Evolutionary conservation across 2,797 vertebrate species (phyloP).

Genomic region (Natrix natrix): DNA sequence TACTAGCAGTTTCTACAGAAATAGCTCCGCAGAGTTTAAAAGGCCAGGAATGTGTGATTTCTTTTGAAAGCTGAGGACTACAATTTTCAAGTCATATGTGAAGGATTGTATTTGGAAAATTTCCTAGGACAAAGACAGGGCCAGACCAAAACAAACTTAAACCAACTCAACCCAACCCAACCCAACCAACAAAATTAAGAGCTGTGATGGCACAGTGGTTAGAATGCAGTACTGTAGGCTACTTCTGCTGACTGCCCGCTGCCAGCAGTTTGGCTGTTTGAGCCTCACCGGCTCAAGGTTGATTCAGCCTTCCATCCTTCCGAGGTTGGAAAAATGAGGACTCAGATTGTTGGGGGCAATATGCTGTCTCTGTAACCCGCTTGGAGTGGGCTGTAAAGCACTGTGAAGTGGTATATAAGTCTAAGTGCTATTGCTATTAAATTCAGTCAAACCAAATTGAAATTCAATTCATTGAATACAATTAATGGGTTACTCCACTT

Average conservation of each 20-base stretch:
- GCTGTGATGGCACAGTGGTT: neutral
- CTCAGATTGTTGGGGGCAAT: neutral
- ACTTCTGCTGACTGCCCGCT: neutral
- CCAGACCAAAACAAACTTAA: neutral
- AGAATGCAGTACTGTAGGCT: neutral
- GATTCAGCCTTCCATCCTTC: neutral
- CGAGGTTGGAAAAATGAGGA: neutral
- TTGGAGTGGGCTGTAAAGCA: no score
- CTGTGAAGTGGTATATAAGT: no score
- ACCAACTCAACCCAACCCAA: no score
- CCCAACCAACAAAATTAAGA: no score
- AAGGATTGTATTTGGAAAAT: neutral
- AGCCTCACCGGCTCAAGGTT: neutral
- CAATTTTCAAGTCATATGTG: neutral
- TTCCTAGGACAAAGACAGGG: neutral
- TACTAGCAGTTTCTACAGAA: neutral
- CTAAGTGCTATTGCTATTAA: neutral
- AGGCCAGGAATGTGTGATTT: neutral
- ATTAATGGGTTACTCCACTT: neutral
- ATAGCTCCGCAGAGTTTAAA: neutral
- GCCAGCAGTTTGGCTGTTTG: neutral
- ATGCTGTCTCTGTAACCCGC: neutral
- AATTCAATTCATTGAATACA: neutral
- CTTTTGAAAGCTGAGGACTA: neutral
- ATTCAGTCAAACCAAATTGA: neutral